A percentile compares a stretch with the other conserved stretches of the same genome.
Evolutionary conservation across 2,113 vertebrate species (phyloP).

Genomic region (Podarcis muralis): DNA sequence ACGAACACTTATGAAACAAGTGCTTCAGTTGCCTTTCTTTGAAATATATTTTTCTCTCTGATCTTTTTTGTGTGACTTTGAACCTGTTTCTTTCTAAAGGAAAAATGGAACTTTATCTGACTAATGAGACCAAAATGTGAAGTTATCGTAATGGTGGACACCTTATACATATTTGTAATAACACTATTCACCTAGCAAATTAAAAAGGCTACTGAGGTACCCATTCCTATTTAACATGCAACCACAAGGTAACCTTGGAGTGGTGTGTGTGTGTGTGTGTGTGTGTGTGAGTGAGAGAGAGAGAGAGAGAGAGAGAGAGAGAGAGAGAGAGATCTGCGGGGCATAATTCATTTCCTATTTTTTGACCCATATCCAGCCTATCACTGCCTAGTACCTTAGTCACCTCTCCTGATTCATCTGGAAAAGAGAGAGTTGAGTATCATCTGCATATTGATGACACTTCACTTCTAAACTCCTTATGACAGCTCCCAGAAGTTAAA

Average conservation of each 20-base stretch:
- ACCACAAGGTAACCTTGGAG: background rate
- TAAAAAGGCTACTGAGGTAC: background rate
- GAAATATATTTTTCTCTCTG: background rate
- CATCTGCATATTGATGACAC: background rate
- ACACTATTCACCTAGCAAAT: background rate
- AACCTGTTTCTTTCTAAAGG: background rate
- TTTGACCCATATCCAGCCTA: too few relatives aligned
- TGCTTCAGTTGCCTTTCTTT: slow-evolving; percentile 6
- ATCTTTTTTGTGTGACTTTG: background rate
- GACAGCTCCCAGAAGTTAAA: too few relatives aligned
- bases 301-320: too few relatives aligned
- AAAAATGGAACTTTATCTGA: background rate
- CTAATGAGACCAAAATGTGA: background rate
- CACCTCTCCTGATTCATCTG: too few relatives aligned
- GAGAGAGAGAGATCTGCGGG: too few relatives aligned
- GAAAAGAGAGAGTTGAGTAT: background rate
- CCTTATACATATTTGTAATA: background rate
- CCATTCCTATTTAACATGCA: background rate
- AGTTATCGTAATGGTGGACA: background rate
- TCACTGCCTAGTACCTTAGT: too few relatives aligned
- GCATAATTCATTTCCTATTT: too few relatives aligned
- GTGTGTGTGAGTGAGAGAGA: too few relatives aligned
- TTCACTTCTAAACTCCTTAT: background rate
- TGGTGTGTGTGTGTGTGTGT: background rate
- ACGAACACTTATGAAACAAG: slow-evolving; percentile 19